Evolutionary conservation across 2,797 vertebrate species (phyloP), one percentile per base, ranked within the genome.

Genomic region (Diceros bicornis): DNA sequence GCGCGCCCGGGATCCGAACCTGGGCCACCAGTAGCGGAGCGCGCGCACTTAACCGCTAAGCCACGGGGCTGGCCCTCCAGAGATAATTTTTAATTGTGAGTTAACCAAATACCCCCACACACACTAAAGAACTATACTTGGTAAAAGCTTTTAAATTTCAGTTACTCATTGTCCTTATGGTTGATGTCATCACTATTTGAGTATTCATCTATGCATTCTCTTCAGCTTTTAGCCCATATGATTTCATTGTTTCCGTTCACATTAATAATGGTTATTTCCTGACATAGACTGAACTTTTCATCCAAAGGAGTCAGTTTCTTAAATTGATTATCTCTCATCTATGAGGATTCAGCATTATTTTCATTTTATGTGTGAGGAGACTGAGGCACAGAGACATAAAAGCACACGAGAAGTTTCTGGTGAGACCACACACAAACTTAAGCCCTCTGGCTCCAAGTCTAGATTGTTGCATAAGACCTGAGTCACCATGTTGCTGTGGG

Each of bases 241-340:
- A 90, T 91, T 89, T 96, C 69, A 55, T 68, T 91, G 17, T 83
- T 96, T 92, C 59, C 91, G 8, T 64, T 93, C 91, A 89, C 17
- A 55, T 85, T 74, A 92, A 79, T 84, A 79, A 91, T 79, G 55
- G 29, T 72, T 83, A 81, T 92, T 96, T 96, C 87, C 83, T 96
- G 75, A 94, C 75, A 95, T 50, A 94, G 44, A 84, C 61, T 94
- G 57, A 85, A 89, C 37, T 82, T 94, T 88, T 55, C 41, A 96
- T 93, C 82, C 82, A 93, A 96, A 93, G 83, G 91, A 92, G 62
- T 93, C 82, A 74, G 34, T 62, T 79, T 50, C 74, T 89, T 91
- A 79, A 75, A 62, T 75, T 89, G 88, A 69, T 94, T 85, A 71
- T 91, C 83, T 81, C 61, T 92, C 84, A 85, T 59, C 83, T 59